phyloP scores from a whole-genome alignment of 1,140 invertebrate species.

The Ceratina japonica region DNA sequence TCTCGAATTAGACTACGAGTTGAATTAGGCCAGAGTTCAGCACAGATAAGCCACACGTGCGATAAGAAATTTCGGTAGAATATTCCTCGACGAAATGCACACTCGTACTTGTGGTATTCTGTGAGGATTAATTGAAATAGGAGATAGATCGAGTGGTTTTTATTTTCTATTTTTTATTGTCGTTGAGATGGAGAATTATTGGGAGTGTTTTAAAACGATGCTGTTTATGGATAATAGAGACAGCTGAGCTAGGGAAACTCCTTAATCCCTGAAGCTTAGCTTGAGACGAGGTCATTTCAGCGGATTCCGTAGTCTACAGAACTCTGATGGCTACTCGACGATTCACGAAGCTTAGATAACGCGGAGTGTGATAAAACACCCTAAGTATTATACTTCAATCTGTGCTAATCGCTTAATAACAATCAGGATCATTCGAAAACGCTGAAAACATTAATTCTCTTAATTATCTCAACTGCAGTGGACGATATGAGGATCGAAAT shows the following conservation, averaged over 20 bases:
- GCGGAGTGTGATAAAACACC: background rate
- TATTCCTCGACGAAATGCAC: too few relatives aligned
- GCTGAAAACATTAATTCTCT: background rate
- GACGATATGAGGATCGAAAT: background rate
- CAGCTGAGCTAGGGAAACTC: background rate
- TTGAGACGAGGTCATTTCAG: background rate
- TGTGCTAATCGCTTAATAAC: too few relatives aligned
- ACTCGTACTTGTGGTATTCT: too few relatives aligned
- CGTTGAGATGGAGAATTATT: background rate
- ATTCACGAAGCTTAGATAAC: background rate
- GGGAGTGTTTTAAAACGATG: background rate
- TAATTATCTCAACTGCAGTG: background rate
- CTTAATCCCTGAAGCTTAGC: background rate
- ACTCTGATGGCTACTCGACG: background rate
- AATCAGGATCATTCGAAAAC: background rate
- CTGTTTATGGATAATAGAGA: background rate
- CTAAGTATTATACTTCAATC: background rate
- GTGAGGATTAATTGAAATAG: too few relatives aligned
- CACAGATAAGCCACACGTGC: too few relatives aligned
- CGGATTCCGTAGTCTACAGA: background rate
- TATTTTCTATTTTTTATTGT: background rate
- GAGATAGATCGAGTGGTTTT: too few relatives aligned
- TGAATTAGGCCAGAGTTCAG: too few relatives aligned
- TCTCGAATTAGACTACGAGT: too few relatives aligned
- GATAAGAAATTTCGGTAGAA: too few relatives aligned